Base-by-base conservation (phyloP, 2,888 invertebrate genomes). In the Polylopha cassiicola region DNA sequence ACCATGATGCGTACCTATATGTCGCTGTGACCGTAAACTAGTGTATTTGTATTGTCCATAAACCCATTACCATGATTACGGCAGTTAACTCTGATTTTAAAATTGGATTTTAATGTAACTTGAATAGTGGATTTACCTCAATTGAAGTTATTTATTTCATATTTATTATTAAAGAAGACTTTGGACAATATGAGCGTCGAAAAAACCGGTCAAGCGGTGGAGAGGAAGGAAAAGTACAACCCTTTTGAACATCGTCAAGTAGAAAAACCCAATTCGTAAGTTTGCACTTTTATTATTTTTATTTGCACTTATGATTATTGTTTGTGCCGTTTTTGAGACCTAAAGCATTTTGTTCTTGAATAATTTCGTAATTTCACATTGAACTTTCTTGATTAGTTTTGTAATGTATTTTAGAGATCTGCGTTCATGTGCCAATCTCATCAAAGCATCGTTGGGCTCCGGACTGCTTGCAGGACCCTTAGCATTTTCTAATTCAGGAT, bases 381-480 rank as follows among this genome's bases (percentile, higher is more conserved):
- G 9, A 16, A 15, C 2, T 22, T 4, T 48, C 31, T 14, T 36
- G 6, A 32, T 13, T 23, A 21, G 16, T 13, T 6, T 24, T 36
- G 22, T n/a, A n/a, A n/a, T n/a, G n/a, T n/a, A 34, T 77, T 75
- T 10, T 66, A 86, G 86, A 28, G 75, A 85, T 37, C 10, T 78
- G 28, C 58, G 82, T 43, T 77, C 86, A 0, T 68, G 80, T 10
- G 79, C 85, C 0, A 86, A 86, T 48, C 49, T 86, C 9, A 78
- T 86, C 31, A 86, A 86, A 48, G 62, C 86, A 0, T 86, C 86
- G 1, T 74, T 92, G 28, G 93, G 95, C 0, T 93, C 92, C 0
- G 93, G 93, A 0, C 81, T 92, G 29, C 72, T 93, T 8, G 92
- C 92, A 0, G 89, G 92, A 60, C 92, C 92, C 0, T 68, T 89